Evolutionary conservation across 2,797 vertebrate genomes (phyloP).

Genomic region (Hybognathus amarus): DNA sequence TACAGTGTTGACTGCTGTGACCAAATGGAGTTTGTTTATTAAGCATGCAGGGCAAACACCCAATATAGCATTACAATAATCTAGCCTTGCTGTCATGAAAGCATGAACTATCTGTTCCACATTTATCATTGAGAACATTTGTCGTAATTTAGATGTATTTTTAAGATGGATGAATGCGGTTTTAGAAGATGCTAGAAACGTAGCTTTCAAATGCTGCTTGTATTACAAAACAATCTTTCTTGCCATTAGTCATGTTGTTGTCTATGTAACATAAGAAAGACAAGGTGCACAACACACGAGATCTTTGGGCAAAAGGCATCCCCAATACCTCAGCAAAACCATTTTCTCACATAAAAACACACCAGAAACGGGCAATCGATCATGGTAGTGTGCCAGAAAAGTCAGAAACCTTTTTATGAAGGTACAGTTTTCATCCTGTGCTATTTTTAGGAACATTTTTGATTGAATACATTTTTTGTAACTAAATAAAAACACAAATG

Average conservation of each 20-base stretch:
- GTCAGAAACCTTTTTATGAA: neutral
- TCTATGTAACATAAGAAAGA: neutral
- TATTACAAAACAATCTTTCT: slow-evolving; percentile 7
- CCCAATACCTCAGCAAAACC: neutral
- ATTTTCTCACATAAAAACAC: slow-evolving; percentile 12
- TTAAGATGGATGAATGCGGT: too few relatives aligned
- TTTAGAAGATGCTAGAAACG: too few relatives aligned
- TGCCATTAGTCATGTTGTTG: neutral
- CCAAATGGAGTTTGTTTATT: too few relatives aligned
- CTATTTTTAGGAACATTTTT: neutral
- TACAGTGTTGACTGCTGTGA: too few relatives aligned
- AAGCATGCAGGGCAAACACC: too few relatives aligned
- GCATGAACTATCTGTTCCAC: too few relatives aligned
- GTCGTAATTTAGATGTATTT: too few relatives aligned
- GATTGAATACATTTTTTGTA: neutral
- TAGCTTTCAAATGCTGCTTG: neutral
- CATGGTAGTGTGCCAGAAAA: neutral
- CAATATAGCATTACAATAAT: too few relatives aligned
- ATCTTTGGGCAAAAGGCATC: neutral
- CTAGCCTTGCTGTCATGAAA: too few relatives aligned
- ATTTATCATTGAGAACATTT: too few relatives aligned
- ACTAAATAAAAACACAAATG: neutral
- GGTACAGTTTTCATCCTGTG: neutral
- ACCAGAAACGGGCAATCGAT: neutral
- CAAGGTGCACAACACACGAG: neutral